Evolutionary conservation across 1,140 invertebrate genomes (phyloP).

Genomic region (Gryllus bimaculatus): DNA sequence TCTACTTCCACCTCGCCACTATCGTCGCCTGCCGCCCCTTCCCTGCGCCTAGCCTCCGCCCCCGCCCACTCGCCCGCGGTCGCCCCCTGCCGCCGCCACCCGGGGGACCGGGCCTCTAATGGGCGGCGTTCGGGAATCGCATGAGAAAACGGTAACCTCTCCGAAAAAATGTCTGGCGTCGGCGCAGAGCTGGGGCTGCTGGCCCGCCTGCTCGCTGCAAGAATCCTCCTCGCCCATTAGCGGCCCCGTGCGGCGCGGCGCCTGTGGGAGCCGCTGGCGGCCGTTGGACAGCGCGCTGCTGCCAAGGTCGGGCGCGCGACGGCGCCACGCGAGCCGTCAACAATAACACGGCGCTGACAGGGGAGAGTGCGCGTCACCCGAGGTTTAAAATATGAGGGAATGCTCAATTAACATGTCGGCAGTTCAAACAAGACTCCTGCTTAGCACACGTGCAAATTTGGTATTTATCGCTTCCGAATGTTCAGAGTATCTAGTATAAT

Average conservation of each 20-base stretch:
- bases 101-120: not conserved
- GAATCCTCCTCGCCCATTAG: not conserved
- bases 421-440: too few species aligned
- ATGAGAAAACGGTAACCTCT: constrained; percentile 4
- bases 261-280: not conserved
- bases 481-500: too few species aligned
- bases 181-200: not conserved
- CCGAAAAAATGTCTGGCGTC: not conserved
- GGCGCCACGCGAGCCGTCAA: too few species aligned
- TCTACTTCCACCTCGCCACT: not conserved
- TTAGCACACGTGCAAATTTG: too few species aligned
- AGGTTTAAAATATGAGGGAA: too few species aligned
- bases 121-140: constrained; percentile 1
- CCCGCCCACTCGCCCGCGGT: not conserved
- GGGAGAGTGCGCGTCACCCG: too few species aligned
- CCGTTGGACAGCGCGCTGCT: not conserved
- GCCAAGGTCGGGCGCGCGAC: too few species aligned
- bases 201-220: not conserved
- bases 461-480: too few species aligned
- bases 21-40: not conserved
- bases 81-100: too few species aligned
- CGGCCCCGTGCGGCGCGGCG: too few species aligned
- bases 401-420: too few species aligned
- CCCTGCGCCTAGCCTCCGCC: not conserved
- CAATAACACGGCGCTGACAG: too few species aligned